phyloP scores from a whole-genome alignment of 2,888 invertebrate species.

The Brenthis hecate region DNA sequence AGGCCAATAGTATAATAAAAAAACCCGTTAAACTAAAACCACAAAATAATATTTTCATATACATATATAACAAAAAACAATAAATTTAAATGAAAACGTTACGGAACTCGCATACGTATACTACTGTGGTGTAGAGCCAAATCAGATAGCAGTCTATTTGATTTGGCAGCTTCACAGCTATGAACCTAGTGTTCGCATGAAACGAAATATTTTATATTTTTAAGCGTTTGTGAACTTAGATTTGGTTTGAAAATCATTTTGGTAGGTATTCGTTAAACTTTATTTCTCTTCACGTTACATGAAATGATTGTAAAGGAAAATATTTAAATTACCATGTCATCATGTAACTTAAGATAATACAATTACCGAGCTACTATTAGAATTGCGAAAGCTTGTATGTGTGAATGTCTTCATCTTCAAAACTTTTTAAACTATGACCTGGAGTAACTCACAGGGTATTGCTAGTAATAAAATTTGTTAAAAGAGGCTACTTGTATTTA shows the following conservation, averaged over 20 bases:
- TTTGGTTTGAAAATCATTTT: not conserved
- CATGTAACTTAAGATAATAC: too few species aligned
- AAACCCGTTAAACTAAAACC: not conserved
- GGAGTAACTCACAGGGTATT: too few species aligned
- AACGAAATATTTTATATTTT: constrained; percentile 19
- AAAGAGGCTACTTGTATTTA: too few species aligned
- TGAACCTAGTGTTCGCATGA: constrained; percentile 7
- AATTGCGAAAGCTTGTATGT: too few species aligned
- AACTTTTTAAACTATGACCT: too few species aligned
- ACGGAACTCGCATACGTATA: constrained; percentile 26
- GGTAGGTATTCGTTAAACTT: not conserved
- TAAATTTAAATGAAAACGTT: constrained; percentile 26
- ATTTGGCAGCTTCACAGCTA: constrained; percentile 31
- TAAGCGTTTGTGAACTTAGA: constrained; percentile 6
- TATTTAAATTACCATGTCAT: too few species aligned
- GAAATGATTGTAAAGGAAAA: too few species aligned
- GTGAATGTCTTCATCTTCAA: too few species aligned
- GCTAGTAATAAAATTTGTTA: too few species aligned
- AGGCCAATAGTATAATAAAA: too few species aligned
- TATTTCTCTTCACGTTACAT: too few species aligned
- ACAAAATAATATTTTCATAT: not conserved
- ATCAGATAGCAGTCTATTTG: constrained; percentile 33
- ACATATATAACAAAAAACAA: constrained; percentile 6
- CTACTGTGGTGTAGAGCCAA: constrained; percentile 29
- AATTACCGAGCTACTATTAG: too few species aligned